Conservation (phyloP, 30 jellyfish, hydroid and myxozoan genomes). For the Rhopilema esculentum region DNA sequence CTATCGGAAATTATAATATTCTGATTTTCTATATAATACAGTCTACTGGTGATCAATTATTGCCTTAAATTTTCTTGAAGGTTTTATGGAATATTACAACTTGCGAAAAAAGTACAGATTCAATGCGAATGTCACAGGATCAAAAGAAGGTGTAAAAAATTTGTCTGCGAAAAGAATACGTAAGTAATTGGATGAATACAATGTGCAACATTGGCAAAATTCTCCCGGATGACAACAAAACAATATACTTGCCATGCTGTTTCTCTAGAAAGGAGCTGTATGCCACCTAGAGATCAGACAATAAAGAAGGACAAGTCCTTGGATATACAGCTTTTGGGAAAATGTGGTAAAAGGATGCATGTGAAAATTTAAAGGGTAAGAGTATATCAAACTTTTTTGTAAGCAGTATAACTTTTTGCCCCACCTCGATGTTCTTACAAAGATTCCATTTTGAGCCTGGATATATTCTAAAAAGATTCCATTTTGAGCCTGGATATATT, state of each 20-base stretch:
- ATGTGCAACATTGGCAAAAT: not conserved
- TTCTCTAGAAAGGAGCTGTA: constrained; percentile 1
- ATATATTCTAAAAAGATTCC: too few species aligned
- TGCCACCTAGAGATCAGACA: not conserved
- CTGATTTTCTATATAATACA: not conserved
- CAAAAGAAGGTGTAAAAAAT: not conserved
- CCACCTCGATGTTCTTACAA: too few species aligned
- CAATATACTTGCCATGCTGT: constrained; percentile 11
- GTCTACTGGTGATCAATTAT: not conserved
- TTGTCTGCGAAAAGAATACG: not conserved
- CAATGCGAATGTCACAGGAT: not conserved
- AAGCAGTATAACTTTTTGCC: too few species aligned
- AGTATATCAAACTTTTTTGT: too few species aligned
- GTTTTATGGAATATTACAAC: not conserved
- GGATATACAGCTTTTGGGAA: not conserved
- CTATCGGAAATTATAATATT: not conserved
- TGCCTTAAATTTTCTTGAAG: not conserved
- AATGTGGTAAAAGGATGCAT: not conserved
- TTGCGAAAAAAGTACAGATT: not conserved
- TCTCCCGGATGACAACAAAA: constrained; percentile 4
- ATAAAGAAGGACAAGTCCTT: not conserved
- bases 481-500: too few species aligned
- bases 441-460: too few species aligned
- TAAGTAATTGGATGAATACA: not conserved
- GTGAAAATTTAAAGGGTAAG: not conserved